Evolutionary conservation across 2,113 vertebrate genomes (phyloP), one percentile per base, ranked within the genome.

Genomic region (Cryptoleucopteryx plumbea): DNA sequence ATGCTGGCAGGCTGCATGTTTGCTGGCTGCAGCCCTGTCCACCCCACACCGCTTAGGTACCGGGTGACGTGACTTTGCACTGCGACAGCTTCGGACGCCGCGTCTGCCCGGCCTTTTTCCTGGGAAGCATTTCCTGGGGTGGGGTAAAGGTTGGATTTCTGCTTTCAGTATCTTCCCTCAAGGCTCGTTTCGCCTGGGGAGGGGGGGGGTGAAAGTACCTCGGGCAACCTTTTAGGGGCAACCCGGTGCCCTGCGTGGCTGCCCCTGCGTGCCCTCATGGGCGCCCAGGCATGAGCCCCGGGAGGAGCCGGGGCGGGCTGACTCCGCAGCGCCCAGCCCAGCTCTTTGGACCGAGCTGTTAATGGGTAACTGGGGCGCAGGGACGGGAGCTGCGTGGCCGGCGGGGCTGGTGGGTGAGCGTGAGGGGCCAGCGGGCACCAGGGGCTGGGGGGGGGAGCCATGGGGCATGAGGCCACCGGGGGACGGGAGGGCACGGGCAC

Each of bases 321-420:
- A 10, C 14, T 32, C 23, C 1, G 4, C 19, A 2, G 45, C 2
- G 16, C 90, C 73, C 45, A 59, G 15, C 86, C 79, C 93, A 93
- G 96, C 21, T 96, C 97, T 97, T 97, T 97, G 97, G 95, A 97
- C 95, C 10, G 36, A 92, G 90, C 53, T 88, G 96, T 97, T 97
- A 97, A 97, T 97, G 2, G 56, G 87, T 97, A 97, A 97, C 96
- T 6, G 27, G 22, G 38, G 3, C 13, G 3, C 27, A 1, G 16
- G 62, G 27, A 31, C 16, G 2, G 59, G 22, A 71, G 58, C 93
- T 20, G 62, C 3, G 38, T 2, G 2, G 45, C 47, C 4, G 1
- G 7, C 6, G 1, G 34, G 47, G 55, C 83, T 36, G 79, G 40
- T 7, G 4, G 43, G 93, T 93, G 88, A 95, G 95, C 3, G 3